Base-by-base conservation (phyloP, 1,140 invertebrate genomes). In the Steinernema khuongi region DNA sequence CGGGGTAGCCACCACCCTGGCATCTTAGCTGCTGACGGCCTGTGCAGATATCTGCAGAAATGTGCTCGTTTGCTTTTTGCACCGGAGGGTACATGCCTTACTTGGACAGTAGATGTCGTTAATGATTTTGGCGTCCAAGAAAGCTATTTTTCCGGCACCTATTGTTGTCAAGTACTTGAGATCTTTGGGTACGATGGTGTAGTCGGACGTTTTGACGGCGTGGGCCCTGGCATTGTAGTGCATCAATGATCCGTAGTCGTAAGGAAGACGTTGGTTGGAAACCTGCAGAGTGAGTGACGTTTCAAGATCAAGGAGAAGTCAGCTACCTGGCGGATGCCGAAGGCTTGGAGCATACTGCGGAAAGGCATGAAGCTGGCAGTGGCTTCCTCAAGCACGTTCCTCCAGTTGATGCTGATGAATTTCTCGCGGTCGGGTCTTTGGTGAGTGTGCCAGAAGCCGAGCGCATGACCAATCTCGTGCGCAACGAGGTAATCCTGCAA, bases 401-500 rank as follows among this genome's bases (percentile, higher is more conserved):
- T 79, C 82, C 82, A 86, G 44, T 85, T 83, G 31, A 86, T 86
- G 19, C 74, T 81, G 43, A 87, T 79, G 72, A 80, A 75, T 31
- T 80, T 77, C 69, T 86, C 85, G 18, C 86, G 72, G 71, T 86
- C 85, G 26, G 81, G 81, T 66, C 85, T 67, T 41, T 83, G 81
- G 77, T 87, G 86, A 31, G 86, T 86, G 69, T 86, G 85, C 80
- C 79, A 85, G 75, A 86, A 85, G 7, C 85, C 85, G 17, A 86
- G 77, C n/a, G 84, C 80, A 73, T 86, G 85, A 14, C 85, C 85
- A 7, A 86, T 85, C 74, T 86, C 85, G 75, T 86, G 85, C 43
- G 83, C 83, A 44, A 84, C 83, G 14, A 84, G 83, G 69, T 84
- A 84, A 69, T 85, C 83, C 77, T 81, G 33, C 0, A 79, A 79